These are phyloP conservation scores for Scaptomyza pallida DNA, from an alignment of 1,140 invertebrate species.

Conservation along the genomic window DNA sequence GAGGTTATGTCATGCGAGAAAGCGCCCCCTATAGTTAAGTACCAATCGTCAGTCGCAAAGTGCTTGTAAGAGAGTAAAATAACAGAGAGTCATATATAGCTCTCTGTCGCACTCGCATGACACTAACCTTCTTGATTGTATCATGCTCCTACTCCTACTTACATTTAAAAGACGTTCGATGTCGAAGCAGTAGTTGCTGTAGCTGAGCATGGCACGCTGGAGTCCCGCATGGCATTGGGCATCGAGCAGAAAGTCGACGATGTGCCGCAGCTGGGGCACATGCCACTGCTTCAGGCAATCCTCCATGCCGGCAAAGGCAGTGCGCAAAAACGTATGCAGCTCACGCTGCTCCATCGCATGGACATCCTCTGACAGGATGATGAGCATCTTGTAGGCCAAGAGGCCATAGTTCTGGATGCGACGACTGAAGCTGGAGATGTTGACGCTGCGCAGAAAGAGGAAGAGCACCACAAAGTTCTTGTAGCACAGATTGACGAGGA, in stretches of 20 bases:
- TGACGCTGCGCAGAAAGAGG: conserved; percentile 85
- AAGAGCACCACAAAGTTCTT: conserved; percentile 86
- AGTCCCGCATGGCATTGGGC: conserved; percentile 63
- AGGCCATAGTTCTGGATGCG: conserved; percentile 83
- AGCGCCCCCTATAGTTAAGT: no score
- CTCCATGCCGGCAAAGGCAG: conserved; percentile 84
- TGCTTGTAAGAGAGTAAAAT: no score
- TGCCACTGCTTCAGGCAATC: conserved; percentile 85
- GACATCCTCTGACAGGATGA: conserved; percentile 85
- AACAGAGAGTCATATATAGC: no score
- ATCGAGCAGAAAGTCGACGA: conserved; percentile 85
- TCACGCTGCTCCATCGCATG: conserved; percentile 76
- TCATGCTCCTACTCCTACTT: no score
- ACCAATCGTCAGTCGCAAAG: no score
- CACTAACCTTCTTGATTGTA: no score
- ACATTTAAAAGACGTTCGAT: conserved; percentile 73
- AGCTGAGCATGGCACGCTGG: conserved; percentile 68
- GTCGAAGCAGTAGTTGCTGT: conserved; percentile 69
- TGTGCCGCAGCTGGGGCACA: conserved; percentile 85
- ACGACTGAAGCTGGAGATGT: conserved; percentile 83
- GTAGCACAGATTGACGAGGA: conserved; percentile 86
- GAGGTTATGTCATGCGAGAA: no score
- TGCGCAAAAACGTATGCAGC: conserved; percentile 83
- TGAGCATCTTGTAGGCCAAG: conserved; percentile 86
- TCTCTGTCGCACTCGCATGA: no score